phyloP scores from a whole-genome alignment of 2,888 invertebrate species.

The Drosophila barbarae region DNA sequence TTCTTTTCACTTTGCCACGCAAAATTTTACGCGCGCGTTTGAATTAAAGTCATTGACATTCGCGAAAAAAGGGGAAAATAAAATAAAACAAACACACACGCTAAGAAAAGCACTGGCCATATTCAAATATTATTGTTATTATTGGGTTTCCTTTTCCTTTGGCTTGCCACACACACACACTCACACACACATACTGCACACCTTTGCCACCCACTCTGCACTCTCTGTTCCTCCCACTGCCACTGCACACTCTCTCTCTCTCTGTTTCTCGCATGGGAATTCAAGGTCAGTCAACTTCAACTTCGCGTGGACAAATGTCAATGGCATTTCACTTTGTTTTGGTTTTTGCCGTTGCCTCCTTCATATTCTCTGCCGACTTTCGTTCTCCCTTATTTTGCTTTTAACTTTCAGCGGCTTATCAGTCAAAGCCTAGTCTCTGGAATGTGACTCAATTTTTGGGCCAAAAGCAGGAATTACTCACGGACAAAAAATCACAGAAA shows the following conservation, averaged over 20 bases:
- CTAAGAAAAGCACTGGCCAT: slow-evolving; percentile 12
- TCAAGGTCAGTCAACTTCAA: slow-evolving; percentile 70
- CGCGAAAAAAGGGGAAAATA: slow-evolving; percentile 14
- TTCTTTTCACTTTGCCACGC: slow-evolving; percentile 54
- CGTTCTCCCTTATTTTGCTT: slow-evolving; percentile 5
- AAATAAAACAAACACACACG: slow-evolving; percentile 18
- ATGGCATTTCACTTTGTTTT: slow-evolving; percentile 51
- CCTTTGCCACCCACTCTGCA: slow-evolving; percentile 19
- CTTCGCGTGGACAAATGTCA: slow-evolving; percentile 56
- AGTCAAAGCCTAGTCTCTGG: slow-evolving; percentile 14
- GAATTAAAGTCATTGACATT: slow-evolving; percentile 64
- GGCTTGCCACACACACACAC: slow-evolving; percentile 18
- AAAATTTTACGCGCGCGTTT: slow-evolving; percentile 65
- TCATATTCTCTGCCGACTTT: slow-evolving; percentile 10
- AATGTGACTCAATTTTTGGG: slow-evolving; percentile 35
- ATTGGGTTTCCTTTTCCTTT: slow-evolving; percentile 26
- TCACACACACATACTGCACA: slow-evolving; percentile 4
- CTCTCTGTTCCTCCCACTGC: neutral
- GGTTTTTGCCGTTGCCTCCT: slow-evolving; percentile 14
- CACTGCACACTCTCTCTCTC: slow-evolving; percentile 9
- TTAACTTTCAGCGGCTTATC: slow-evolving; percentile 14
- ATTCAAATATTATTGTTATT: slow-evolving; percentile 35
- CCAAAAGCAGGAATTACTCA: slow-evolving; percentile 31
- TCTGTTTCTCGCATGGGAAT: slow-evolving; percentile 22
- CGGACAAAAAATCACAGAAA: slow-evolving; percentile 32